A percentile compares a stretch with the other conserved stretches of the same genome.
Evolutionary conservation across 2,888 invertebrate species (phyloP).

Genomic region (Phorcus lineatus): DNA sequence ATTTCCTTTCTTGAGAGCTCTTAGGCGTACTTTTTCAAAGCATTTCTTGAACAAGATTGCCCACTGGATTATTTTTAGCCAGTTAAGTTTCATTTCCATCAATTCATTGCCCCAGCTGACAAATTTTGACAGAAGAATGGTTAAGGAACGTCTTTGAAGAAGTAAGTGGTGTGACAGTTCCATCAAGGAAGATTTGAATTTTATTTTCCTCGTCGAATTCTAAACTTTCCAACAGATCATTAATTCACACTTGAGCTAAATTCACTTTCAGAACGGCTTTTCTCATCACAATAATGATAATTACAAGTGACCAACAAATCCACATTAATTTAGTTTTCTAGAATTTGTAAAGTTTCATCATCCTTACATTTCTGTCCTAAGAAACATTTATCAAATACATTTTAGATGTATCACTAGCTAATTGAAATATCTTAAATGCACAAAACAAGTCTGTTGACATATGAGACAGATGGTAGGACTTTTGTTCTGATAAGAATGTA

Average conservation of each 20-base stretch:
- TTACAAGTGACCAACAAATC: too few species aligned
- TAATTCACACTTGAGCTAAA: not conserved
- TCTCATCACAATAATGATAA: too few species aligned
- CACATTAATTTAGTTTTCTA: too few species aligned
- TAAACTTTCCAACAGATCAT: not conserved
- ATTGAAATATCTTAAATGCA: too few species aligned
- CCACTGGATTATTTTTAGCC: constrained; percentile 8
- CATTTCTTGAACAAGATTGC: not conserved
- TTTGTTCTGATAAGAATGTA: too few species aligned
- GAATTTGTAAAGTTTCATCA: too few species aligned
- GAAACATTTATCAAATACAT: too few species aligned
- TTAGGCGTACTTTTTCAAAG: not conserved
- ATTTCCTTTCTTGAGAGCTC: constrained; percentile 5
- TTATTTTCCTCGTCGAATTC: not conserved
- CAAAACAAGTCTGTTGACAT: too few species aligned
- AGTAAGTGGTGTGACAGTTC: constrained; percentile 4
- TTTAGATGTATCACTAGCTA: too few species aligned
- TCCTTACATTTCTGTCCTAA: too few species aligned
- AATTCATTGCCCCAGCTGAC: constrained; percentile 7
- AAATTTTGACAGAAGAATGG: constrained; percentile 1
- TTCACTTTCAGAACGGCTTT: not conserved
- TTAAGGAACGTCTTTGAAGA: constrained; percentile 3
- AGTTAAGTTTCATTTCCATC: constrained; percentile 11
- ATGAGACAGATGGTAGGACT: too few species aligned
- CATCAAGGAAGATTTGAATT: constrained; percentile 3